These are phyloP conservation scores for Microdon myrmicae DNA, from an alignment of 2,888 invertebrate species.

Conservation along the genomic window DNA sequence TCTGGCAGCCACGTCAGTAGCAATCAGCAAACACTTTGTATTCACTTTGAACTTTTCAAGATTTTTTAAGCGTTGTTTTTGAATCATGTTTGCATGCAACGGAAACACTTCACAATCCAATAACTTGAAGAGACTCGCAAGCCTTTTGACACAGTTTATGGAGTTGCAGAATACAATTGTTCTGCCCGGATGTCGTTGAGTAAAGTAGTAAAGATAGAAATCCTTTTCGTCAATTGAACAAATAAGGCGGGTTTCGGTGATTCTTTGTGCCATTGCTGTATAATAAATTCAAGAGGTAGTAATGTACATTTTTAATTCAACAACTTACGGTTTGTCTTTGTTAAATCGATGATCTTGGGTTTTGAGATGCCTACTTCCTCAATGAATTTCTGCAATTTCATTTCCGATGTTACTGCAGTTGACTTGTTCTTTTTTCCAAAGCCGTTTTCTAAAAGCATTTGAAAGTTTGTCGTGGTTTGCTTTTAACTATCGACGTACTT, in stretches of 20 bases:
- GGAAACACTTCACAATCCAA: slow-evolving; percentile 80
- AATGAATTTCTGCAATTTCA: slow-evolving; percentile 82
- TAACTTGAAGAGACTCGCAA: slow-evolving; percentile 75
- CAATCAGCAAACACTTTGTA: slow-evolving; percentile 80
- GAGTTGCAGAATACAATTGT: slow-evolving; percentile 95
- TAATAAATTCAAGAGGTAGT: not conserved
- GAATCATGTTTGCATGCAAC: slow-evolving; percentile 91
- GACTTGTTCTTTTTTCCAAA: slow-evolving; percentile 66
- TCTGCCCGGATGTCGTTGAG: slow-evolving; percentile 84
- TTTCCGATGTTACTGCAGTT: slow-evolving; percentile 75
- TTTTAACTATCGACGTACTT: slow-evolving; percentile 61
- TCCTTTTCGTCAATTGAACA: slow-evolving; percentile 88
- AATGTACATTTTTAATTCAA: not conserved
- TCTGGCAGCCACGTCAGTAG: slow-evolving; percentile 97
- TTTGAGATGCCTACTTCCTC: slow-evolving; percentile 85
- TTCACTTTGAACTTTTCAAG: slow-evolving; percentile 85
- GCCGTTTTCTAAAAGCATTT: slow-evolving; percentile 57
- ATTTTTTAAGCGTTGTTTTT: slow-evolving; percentile 92
- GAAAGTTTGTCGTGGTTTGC: too few relatives aligned
- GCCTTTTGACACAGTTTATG: slow-evolving; percentile 89
- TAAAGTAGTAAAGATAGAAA: slow-evolving; percentile 90
- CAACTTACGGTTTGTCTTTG: slow-evolving; percentile 74
- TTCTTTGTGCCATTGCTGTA: slow-evolving; percentile 80
- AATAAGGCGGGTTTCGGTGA: slow-evolving; percentile 86
- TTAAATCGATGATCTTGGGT: slow-evolving; percentile 94